Percentiles rank a stretch among this genome's conserved stretches.
These are phyloP conservation scores for Tetranychus urticae DNA, from an alignment of 1,140 invertebrate genomes.

Conservation along the genomic window DNA sequence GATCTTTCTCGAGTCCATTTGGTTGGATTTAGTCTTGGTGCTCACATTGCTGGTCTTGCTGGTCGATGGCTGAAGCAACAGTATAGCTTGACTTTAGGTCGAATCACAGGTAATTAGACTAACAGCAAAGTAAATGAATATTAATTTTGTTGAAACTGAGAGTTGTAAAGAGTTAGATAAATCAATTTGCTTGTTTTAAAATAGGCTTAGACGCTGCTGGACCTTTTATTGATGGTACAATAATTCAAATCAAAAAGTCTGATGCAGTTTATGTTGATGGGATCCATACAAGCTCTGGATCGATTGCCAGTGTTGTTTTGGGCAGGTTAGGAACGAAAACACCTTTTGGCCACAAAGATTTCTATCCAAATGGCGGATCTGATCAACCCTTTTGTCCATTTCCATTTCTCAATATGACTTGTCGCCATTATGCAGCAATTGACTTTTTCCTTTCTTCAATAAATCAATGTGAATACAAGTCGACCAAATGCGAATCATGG, in stretches of 20 bases:
- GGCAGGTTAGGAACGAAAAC: conserved; percentile 43
- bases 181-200: conserved; percentile 12
- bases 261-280: conserved; percentile 46
- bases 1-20: conserved; percentile 23
- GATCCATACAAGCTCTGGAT: conserved; percentile 36
- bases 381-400: conserved; percentile 18
- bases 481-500: neutral
- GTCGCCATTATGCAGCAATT: conserved; percentile 6
- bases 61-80: conserved; percentile 17
- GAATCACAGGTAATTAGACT: conserved; percentile 26
- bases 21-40: conserved; percentile 34
- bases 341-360: conserved; percentile 70
- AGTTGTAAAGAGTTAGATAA: too few species aligned
- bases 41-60: conserved; percentile 32
- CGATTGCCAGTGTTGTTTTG: neutral
- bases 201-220: conserved; percentile 16
- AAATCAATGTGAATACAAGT: neutral
- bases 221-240: neutral
- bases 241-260: neutral
- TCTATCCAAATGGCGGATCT: conserved; percentile 33
- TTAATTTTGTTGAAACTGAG: too few species aligned
- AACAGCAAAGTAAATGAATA: conserved; percentile 15
- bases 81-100: conserved; percentile 15
- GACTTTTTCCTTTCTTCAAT: conserved; percentile 2
- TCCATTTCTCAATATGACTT: neutral